These are phyloP conservation scores for Drosophila yooni DNA, from an alignment of 2,888 invertebrate species.

Conservation along the genomic window DNA sequence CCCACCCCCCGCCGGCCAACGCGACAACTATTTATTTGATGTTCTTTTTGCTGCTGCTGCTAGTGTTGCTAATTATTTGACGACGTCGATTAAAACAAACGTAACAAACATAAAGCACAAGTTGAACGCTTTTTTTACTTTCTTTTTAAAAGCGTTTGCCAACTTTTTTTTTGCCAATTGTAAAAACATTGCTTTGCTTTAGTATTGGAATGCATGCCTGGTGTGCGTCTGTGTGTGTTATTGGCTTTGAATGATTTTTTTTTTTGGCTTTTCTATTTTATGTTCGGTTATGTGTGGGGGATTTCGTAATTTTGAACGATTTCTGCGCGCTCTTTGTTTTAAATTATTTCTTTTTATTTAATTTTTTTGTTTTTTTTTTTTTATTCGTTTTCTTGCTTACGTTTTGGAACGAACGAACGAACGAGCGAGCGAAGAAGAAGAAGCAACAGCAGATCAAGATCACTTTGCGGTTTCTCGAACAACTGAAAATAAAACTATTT, in stretches of 20 bases:
- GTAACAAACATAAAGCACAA: constrained; percentile 21
- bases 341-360: constrained; percentile 4
- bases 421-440: constrained; percentile 27
- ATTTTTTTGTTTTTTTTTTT: constrained; percentile 5
- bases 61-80: constrained; percentile 47
- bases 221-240: constrained; percentile 11
- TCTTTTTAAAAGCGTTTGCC: constrained; percentile 1
- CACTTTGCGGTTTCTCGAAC: constrained; percentile 51
- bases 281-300: constrained; percentile 27
- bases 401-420: constrained; percentile 50
- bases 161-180: constrained; percentile 26
- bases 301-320: constrained; percentile 29
- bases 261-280: constrained; percentile 39
- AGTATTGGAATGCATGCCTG: constrained; percentile 7
- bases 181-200: constrained; percentile 28
- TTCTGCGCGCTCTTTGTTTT: constrained; percentile 45
- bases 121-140: constrained; percentile 32
- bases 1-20: constrained; percentile 15
- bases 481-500: constrained; percentile 49
- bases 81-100: constrained; percentile 30
- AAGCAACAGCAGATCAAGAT: constrained; percentile 53
- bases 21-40: constrained; percentile 39
- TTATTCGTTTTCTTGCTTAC: constrained; percentile 47
- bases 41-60: constrained; percentile 11
- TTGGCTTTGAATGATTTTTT: constrained; percentile 50